Conservation (phyloP, 2,888 invertebrate genomes). For the Leucozona laternaria region DNA sequence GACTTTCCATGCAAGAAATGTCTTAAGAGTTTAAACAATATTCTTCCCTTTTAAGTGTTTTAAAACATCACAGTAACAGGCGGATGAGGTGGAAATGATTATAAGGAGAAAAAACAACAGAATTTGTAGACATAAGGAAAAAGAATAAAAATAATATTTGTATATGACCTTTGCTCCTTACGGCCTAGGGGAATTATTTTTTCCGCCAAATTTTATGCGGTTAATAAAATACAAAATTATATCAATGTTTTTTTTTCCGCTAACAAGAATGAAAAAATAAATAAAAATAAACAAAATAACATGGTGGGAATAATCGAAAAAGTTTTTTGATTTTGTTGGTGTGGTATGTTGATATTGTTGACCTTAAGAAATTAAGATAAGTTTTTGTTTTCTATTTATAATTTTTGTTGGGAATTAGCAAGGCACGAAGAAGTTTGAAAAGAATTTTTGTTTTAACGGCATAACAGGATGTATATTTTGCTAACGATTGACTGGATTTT, state of each 20-base stretch:
- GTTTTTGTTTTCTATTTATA: not conserved
- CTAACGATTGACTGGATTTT: not conserved
- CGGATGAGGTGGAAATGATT: constrained; percentile 15
- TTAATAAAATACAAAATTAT: constrained; percentile 26
- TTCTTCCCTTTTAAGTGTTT: constrained; percentile 20
- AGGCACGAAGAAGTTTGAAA: not conserved
- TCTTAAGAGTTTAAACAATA: constrained; percentile 50
- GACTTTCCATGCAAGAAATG: constrained; percentile 50
- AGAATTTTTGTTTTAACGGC: not conserved
- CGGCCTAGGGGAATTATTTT: not conserved
- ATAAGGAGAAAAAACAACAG: not conserved
- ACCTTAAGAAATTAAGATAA: constrained; percentile 7
- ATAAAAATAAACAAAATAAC: not conserved
- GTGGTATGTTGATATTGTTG: constrained; percentile 22
- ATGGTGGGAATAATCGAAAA: constrained; percentile 30
- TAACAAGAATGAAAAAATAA: not conserved
- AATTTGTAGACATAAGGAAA: constrained; percentile 11
- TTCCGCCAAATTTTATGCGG: constrained; percentile 14
- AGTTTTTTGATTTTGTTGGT: constrained; percentile 2
- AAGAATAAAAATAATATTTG: constrained; percentile 33
- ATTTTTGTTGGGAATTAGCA: not conserved
- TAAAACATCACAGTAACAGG: not conserved
- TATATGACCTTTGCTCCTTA: constrained; percentile 3
- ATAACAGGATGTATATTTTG: not conserved
- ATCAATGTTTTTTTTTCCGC: constrained; percentile 5